Evolutionary conservation across 2,113 vertebrate genomes (phyloP).

Genomic region (Aplodontia rufa): DNA sequence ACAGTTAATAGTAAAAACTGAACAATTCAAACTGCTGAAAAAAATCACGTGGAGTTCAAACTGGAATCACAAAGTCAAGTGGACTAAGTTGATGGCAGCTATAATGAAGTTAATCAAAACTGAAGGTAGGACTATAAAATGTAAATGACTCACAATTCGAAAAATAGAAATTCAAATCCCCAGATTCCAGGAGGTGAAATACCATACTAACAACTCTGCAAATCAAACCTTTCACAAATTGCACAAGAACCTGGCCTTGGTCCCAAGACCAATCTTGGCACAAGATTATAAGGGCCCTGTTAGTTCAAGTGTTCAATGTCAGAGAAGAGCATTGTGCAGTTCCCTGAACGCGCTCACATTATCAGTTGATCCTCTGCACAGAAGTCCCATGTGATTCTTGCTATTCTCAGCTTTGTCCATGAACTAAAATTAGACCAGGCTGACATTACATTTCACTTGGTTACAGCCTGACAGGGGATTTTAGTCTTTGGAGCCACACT

Average conservation of each 20-base stretch:
- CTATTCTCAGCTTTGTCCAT: constrained; percentile 83
- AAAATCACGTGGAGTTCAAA: not conserved
- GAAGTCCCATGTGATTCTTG: constrained; percentile 83
- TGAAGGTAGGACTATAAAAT: not conserved
- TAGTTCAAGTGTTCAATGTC: not conserved
- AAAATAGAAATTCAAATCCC: not conserved
- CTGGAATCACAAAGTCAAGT: not conserved
- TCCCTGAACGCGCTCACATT: not conserved
- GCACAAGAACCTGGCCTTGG: not conserved
- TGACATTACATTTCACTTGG: constrained; percentile 72
- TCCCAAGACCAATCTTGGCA: too few species aligned
- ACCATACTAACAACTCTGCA: not conserved
- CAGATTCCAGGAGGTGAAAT: not conserved
- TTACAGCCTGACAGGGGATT: constrained; percentile 56
- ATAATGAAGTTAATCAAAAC: not conserved
- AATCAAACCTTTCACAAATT: not conserved
- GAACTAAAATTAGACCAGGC: constrained; percentile 88
- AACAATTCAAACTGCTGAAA: not conserved
- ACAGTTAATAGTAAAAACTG: not conserved
- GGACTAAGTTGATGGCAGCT: not conserved
- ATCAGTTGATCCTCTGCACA: constrained; percentile 49
- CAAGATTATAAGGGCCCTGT: not conserved
- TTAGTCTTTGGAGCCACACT: constrained; percentile 61
- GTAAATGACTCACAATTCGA: not conserved
- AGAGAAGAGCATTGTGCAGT: not conserved